Conservation (phyloP, 2,888 invertebrate genomes). For the Drosophila lacicola region DNA sequence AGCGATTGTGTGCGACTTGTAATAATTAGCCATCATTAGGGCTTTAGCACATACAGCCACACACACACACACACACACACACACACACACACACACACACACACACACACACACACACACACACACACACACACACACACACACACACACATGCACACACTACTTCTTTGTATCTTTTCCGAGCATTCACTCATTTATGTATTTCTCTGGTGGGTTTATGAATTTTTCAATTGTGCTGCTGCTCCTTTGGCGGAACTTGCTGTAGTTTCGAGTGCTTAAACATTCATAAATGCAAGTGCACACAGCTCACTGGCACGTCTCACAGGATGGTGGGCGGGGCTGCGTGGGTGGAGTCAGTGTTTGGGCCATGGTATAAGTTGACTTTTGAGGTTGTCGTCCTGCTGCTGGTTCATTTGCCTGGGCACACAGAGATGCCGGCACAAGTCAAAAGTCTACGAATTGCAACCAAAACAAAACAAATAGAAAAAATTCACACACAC, state of each 20-base stretch:
- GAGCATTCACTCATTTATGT: slow-evolving; percentile 37
- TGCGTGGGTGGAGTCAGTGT: not conserved
- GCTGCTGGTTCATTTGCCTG: slow-evolving; percentile 66
- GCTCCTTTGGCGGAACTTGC: slow-evolving; percentile 43
- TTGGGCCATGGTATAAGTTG: slow-evolving; percentile 18
- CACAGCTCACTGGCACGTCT: slow-evolving; percentile 62
- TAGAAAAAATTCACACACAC: slow-evolving; percentile 22
- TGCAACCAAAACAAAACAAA: slow-evolving; percentile 68
- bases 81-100: not conserved
- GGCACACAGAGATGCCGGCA: slow-evolving; percentile 49
- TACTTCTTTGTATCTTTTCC: slow-evolving; percentile 24
- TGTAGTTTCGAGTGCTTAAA: slow-evolving; percentile 66
- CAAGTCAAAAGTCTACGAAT: slow-evolving; percentile 68
- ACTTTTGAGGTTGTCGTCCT: slow-evolving; percentile 67
- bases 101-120: slow-evolving; percentile 8
- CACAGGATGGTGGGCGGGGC: not conserved
- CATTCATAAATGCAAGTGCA: slow-evolving; percentile 77
- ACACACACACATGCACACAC: slow-evolving; percentile 5
- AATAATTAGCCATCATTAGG: slow-evolving; percentile 71
- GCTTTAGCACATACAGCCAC: slow-evolving; percentile 31
- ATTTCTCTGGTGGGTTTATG: slow-evolving; percentile 66
- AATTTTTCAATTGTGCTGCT: slow-evolving; percentile 73
- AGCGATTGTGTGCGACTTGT: slow-evolving; percentile 48
- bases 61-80: not conserved
- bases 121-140: slow-evolving; percentile 8